Base-by-base conservation (phyloP, 1,140 invertebrate species). In the Holotrichia oblita region DNA sequence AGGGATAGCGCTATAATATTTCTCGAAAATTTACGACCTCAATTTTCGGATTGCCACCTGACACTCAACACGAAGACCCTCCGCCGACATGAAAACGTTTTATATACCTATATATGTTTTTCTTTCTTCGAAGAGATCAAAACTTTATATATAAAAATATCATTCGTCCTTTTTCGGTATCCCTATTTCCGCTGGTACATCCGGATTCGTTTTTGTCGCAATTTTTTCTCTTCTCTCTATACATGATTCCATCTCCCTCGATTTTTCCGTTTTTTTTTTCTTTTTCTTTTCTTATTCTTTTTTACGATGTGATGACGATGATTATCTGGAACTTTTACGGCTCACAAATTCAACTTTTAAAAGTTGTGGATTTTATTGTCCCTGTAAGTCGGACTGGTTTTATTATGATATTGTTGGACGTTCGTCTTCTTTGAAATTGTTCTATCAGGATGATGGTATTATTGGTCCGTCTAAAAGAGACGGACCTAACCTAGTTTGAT, bases 261-360 rank as follows among this genome's bases (percentile, higher is more conserved):
- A 48, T 48, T 48, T 48, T 12, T 3, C 7, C 44, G 3, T 3
- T 48, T 48, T 48, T n/a, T n/a, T n/a, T n/a, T 12, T 48, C 44
- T n/a, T 48, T 48, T n/a, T 48, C 44, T 9, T 48, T 48, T 48
- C 44, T 48, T 48, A 48, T 48, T 48, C 44, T 48, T 48, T 12
- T 48, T 48, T 48, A 48, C 44, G 44, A 48, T 48, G 44, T 48
- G 44, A 48, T 48, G 44, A 48, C 44, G 44, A 48, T 48, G 44
- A 48, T 48, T 48, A 48, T 48, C 44, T 48, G 44, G 44, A 48
- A 48, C 12, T 48, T 48, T 48, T 48, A 48, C 44, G 44, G 44
- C 44, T 48, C 44, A 48, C 44, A 48, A 48, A 48, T 48, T 48
- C 44, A 48, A 48, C 12, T 48, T 48, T 48, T 48, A 48, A 48